Evolutionary conservation across 1,140 invertebrate species (phyloP), one percentile per base, ranked within the genome.

Genomic region (Rhopalosiphum padi): DNA sequence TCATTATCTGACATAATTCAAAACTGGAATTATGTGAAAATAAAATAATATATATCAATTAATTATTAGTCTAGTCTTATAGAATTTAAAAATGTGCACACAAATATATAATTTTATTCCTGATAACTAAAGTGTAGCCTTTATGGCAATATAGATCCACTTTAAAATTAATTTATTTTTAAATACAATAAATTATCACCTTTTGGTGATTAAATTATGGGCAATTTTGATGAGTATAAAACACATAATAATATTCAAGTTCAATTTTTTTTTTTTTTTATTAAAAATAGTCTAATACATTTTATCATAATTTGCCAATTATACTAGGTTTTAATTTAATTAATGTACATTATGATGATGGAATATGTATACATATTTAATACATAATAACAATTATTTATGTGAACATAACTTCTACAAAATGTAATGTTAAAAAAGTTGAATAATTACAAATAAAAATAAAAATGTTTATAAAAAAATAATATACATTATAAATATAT

Each of bases 401-500:
- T 55, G 35, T 41, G 37, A 46, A 89, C 41, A 41, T 55, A 86
- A 86, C 2, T 15, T n/a, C 41, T 86, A 86, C 25, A 86, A 86
- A 25, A 86, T 25, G 37, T 30, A 23, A 86, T 43, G 41, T 85
- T 30, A 87, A 87, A 46, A 87, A 48, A 51, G 48, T 46, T 48
- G 85, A 87, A 48, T 48, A 87, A 87, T 30, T 51, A 88, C 83
- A 89, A 53, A 1, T 53, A 25, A 37, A 53, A 53, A 88, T 88
- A 48, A 88, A 88, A 88, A 88, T 35, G 18, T 88, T 15, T 88
- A 88, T 48, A 88, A 48, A 88, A 48, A 51, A 48, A 87, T 46
- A 77, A 87, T 87, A 86, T 86, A 86, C 25, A 43, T 88, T 48
- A 41, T 88, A 55, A 48, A 55, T 55, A 53, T 55, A 89, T 55